Evolutionary conservation across 2,888 invertebrate genomes (phyloP), one percentile per base, ranked within the genome.

Genomic region (Proisotoma minuta): DNA sequence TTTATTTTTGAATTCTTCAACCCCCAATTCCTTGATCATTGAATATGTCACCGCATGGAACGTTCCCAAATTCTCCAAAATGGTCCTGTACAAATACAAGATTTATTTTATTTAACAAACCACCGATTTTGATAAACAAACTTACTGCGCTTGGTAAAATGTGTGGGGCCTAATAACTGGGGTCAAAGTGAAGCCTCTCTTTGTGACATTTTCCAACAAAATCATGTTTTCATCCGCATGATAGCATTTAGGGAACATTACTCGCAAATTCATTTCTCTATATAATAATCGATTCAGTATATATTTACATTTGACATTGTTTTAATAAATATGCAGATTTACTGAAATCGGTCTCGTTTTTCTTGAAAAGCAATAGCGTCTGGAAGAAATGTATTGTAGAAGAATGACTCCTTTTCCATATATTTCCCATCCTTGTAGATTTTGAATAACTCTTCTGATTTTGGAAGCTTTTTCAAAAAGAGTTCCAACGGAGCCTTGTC

Each of bases 241-340:
- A 23, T 58, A 58, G 23, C 62, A 62, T 48, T 62, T 62, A 18
- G 62, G 57, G 15, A 62, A 26, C 1, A 58, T 3, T 1, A 26
- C 29, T 12, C 26, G 22, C 22, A 62, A 28, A 10, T 27, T 23
- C 4, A 49, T 24, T 1, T 58, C 49, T 3, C 28, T 48, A 12
- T 53, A 50, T 2, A n/a, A 53, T 23, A 22, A 23, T 18, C 27
- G 2, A 18, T 23, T 22, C n/a, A 50, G 15, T 5, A 20, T 28
- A 47, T 47, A 23, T 26, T 27, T 28, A 18, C 23, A 12, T 40
- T 24, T 57, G 18, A n/a, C 43, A 43, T 20, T 12, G 5, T 12
- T 15, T 43, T 43, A 43, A n/a, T 43, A n/a, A 43, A 43, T 43
- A 4, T 18, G 10, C 5, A 4, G 18, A 18, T 39, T 54, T 29